These are phyloP conservation scores for Amiota minor DNA, from an alignment of 2,888 invertebrate genomes.

Conservation along the genomic window DNA sequence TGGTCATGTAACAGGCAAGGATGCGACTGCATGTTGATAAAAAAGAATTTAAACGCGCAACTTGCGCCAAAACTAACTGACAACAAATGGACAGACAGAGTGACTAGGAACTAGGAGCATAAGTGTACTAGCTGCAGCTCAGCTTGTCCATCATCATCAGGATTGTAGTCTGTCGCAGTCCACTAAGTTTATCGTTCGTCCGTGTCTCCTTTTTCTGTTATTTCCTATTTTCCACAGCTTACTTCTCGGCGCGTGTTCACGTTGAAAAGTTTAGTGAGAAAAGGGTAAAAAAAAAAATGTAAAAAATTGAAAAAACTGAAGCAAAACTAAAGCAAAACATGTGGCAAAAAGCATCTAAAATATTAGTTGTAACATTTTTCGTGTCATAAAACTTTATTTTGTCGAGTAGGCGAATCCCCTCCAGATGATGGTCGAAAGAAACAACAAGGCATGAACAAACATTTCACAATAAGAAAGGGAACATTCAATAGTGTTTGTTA, in stretches of 20 bases:
- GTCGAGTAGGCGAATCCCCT: too few relatives aligned
- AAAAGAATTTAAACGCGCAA: too few relatives aligned
- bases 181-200: constrained; percentile 20
- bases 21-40: too few relatives aligned
- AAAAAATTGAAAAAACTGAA: not conserved
- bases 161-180: constrained; percentile 16
- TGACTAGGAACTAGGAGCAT: not conserved
- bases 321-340: constrained; percentile 36
- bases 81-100: too few relatives aligned
- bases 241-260: not conserved
- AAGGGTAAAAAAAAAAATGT: not conserved
- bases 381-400: constrained; percentile 57
- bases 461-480: not conserved
- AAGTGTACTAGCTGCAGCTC: constrained; percentile 1
- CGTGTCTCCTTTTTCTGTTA: not conserved
- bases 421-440: too few relatives aligned
- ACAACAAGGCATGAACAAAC: not conserved
- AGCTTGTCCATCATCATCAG: not conserved
- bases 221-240: not conserved
- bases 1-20: too few relatives aligned
- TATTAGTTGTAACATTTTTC: constrained; percentile 65
- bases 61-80: too few relatives aligned
- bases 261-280: not conserved
- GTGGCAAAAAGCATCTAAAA: constrained; percentile 48
- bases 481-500: too few relatives aligned